phyloP scores from a whole-genome alignment of 2,113 vertebrate species.

The Ophiodon elongatus region DNA sequence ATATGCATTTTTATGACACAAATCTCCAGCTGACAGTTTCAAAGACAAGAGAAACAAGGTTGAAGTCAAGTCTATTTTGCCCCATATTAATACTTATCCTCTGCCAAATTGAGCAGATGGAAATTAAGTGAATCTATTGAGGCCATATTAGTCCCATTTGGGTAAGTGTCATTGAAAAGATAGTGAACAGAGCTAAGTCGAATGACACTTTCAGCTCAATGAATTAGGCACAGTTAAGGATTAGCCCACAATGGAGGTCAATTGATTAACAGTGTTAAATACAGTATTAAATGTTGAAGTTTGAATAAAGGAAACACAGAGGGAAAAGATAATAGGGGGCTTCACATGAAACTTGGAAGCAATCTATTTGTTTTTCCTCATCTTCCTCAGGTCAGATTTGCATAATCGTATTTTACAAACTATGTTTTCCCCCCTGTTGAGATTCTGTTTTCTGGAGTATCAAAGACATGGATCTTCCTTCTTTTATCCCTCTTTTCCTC shows the following conservation, averaged over 20 bases:
- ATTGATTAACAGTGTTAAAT: constrained; percentile 80
- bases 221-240: constrained; percentile 79
- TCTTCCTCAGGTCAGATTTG: constrained; percentile 54
- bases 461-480: constrained; percentile 57
- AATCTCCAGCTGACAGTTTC: constrained; percentile 46
- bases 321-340: not conserved
- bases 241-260: constrained; percentile 82
- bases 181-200: constrained; percentile 72
- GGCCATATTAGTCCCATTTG: constrained; percentile 82
- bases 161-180: constrained; percentile 80
- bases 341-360: constrained; percentile 18
- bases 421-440: constrained; percentile 28
- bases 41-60: constrained; percentile 64
- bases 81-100: constrained; percentile 68
- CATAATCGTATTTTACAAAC: constrained; percentile 60
- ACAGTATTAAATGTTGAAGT: constrained; percentile 68
- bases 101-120: constrained; percentile 74
- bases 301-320: constrained; percentile 55
- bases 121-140: constrained; percentile 80
- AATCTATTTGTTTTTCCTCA: constrained; percentile 15
- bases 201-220: constrained; percentile 80
- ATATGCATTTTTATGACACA: constrained; percentile 23
- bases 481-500: constrained; percentile 58
- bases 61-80: constrained; percentile 51
- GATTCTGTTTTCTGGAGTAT: constrained; percentile 52